Conservation (phyloP, 2,797 vertebrate genomes). For the Taenioides sp. region DNA sequence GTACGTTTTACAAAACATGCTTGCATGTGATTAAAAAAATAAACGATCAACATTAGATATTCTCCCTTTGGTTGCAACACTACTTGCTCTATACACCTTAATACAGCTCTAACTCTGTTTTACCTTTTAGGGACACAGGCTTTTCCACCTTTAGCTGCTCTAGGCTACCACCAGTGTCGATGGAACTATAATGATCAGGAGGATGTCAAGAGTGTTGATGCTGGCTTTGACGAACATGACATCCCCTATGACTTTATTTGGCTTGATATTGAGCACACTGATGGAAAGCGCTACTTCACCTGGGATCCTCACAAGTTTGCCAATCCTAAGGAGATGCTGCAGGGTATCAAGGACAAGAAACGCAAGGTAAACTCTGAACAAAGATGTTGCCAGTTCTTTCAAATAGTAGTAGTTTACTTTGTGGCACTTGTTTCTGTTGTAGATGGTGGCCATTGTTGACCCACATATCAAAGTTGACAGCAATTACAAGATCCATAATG, state of each 20-base stretch:
- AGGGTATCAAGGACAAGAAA: constrained; percentile 79
- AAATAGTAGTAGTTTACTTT: neutral
- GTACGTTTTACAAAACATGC: neutral
- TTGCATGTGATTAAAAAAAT: no score
- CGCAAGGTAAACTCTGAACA: constrained; percentile 78
- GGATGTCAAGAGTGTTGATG: constrained; percentile 84
- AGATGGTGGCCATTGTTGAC: constrained; percentile 95
- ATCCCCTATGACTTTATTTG: constrained; percentile 92
- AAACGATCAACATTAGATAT: no score
- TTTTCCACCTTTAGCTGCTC: constrained; percentile 86
- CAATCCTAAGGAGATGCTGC: constrained; percentile 84
- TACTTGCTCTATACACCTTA: no score
- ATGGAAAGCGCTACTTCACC: constrained; percentile 96
- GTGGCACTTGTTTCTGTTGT: constrained; percentile 5
- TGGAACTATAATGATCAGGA: constrained; percentile 97
- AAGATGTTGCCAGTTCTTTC: neutral
- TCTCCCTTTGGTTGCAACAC: no score
- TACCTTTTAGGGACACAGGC: constrained; percentile 85
- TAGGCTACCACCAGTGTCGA: constrained; percentile 94
- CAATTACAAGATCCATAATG: constrained; percentile 85
- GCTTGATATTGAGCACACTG: constrained; percentile 94
- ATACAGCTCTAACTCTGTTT: neutral
- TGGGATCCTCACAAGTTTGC: constrained; percentile 92
- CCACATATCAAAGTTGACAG: constrained; percentile 94
- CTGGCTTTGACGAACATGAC: constrained; percentile 88